These are phyloP conservation scores for Tarsius wallacei DNA, from an alignment of 2,797 vertebrate genomes.

Conservation along the genomic window DNA sequence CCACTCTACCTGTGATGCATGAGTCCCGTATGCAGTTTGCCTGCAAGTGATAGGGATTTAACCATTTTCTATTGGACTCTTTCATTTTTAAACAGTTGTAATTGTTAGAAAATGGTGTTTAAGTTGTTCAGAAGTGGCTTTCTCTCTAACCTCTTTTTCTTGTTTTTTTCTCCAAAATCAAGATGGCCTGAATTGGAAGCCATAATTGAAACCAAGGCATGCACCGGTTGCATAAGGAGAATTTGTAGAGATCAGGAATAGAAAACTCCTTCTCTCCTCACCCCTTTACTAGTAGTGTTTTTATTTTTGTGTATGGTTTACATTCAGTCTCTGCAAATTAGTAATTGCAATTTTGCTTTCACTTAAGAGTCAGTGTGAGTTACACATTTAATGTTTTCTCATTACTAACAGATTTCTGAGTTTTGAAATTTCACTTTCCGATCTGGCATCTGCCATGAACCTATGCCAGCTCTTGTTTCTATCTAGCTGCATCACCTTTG, in stretches of 20 bases:
- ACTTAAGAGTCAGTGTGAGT: background rate
- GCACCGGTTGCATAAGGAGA: background rate
- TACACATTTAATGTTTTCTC: background rate
- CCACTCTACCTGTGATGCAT: background rate
- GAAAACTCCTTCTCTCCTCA: background rate
- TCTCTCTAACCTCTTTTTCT: background rate
- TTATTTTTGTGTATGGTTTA: background rate
- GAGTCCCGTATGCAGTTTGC: background rate
- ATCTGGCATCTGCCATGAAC: background rate
- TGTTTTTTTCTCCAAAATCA: background rate
- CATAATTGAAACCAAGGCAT: background rate
- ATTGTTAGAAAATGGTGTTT: constrained; percentile 15
- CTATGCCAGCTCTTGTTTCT: background rate
- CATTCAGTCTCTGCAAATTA: background rate
- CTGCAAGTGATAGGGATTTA: background rate
- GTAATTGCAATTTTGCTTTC: constrained; percentile 6
- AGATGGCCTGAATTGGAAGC: background rate
- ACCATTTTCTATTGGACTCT: background rate
- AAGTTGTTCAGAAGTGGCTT: background rate
- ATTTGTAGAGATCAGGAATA: background rate
- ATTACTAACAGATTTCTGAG: background rate
- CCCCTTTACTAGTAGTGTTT: no score
- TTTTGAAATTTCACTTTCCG: constrained; percentile 75
- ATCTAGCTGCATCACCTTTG: background rate
- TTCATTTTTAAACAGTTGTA: background rate